These are phyloP conservation scores for Bugulina stolonifera DNA, from an alignment of 2,888 invertebrate genomes.

Conservation along the genomic window DNA sequence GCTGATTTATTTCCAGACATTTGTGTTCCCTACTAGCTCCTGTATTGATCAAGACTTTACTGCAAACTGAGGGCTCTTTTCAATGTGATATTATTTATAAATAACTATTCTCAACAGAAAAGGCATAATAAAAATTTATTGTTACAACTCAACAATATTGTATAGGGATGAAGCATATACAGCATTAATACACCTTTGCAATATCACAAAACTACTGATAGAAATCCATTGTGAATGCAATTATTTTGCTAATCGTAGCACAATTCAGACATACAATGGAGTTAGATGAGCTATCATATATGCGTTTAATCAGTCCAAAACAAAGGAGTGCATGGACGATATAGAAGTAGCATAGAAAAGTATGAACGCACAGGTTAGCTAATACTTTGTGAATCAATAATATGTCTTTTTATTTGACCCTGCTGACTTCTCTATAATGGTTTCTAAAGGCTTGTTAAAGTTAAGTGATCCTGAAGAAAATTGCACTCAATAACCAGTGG, in stretches of 20 bases:
- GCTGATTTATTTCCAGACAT: no score
- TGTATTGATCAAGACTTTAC: slow-evolving; percentile 20
- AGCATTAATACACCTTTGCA: background rate
- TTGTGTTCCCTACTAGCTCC: no score
- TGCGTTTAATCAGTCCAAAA: slow-evolving; percentile 15
- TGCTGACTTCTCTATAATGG: background rate
- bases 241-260: slow-evolving; percentile 21
- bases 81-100: slow-evolving; percentile 25
- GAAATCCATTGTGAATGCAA: slow-evolving; percentile 19
- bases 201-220: slow-evolving; percentile 26
- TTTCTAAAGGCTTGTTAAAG: slow-evolving; percentile 21
- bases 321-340: background rate
- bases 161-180: slow-evolving; percentile 19
- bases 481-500: slow-evolving; percentile 3
- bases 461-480: background rate
- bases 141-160: slow-evolving; percentile 20
- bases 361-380: slow-evolving; percentile 6
- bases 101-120: slow-evolving; percentile 25
- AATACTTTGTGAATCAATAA: slow-evolving; percentile 5
- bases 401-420: background rate
- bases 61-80: slow-evolving; percentile 18
- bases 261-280: slow-evolving; percentile 24
- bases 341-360: background rate
- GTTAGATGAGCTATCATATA: slow-evolving; percentile 19
- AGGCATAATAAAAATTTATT: slow-evolving; percentile 26